Percentiles rank a stretch among this genome's conserved stretches.
Conservation (phyloP, 2,113 vertebrate species). For the Pygathrix nemaeus region DNA sequence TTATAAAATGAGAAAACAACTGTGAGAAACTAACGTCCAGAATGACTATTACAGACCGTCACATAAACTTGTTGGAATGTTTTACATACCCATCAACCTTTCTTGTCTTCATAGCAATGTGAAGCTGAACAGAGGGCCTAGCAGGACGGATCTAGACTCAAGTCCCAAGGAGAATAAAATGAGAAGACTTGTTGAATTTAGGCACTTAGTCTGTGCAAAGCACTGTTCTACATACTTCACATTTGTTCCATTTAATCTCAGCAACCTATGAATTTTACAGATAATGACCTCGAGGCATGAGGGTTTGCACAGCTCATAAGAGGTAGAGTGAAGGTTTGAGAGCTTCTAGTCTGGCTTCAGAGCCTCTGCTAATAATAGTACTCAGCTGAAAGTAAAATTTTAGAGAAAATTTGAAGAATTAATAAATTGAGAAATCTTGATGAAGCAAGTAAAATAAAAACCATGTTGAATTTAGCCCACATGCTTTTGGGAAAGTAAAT, state of each 20-base stretch:
- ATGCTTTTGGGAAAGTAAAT: background rate
- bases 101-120: background rate
- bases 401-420: background rate
- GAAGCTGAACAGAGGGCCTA: background rate
- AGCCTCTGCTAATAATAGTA: background rate
- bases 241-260: background rate
- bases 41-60: background rate
- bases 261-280: background rate
- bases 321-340: background rate
- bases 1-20: conserved; percentile 30
- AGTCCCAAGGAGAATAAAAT: background rate
- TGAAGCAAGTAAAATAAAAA: background rate
- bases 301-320: background rate
- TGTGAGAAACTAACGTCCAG: background rate
- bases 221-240: background rate
- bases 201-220: background rate
- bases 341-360: too few species aligned
- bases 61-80: background rate
- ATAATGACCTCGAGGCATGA: background rate
- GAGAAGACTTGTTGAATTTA: background rate
- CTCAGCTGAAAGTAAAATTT: background rate
- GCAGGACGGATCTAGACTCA: background rate
- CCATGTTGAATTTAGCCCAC: background rate
- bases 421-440: background rate
- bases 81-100: background rate